Base-by-base conservation (phyloP, 2,113 vertebrate species). In the Pollachius pollachius region DNA sequence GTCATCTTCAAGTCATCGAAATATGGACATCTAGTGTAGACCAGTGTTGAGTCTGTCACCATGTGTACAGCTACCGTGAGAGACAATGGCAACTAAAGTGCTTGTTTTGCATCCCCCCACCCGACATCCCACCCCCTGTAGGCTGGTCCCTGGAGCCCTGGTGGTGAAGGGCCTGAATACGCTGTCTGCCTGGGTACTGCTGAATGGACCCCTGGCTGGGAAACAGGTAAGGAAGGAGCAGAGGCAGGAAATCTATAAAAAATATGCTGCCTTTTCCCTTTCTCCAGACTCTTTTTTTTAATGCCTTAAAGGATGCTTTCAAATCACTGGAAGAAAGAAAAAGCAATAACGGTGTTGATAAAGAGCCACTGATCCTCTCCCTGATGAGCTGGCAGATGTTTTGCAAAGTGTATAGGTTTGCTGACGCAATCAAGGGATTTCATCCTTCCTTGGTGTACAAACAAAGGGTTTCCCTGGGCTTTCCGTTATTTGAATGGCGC, bases 91-190 rank as follows among this genome's bases (percentile, higher is more conserved):
- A 68, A 58, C 48, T 71, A 61, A 76, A 80, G 65, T 76, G 71
- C 64, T 77, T 62, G 21, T 52, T 79, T 76, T 83, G 70, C 80
- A 64, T 81, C 12, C 86, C 90, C 6, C 73, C 41, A 48, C 41
- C 41, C 41, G 9, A 9, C 41, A 9, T 9, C 41, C 41, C 8
- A 12, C 12, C 41, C 41, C 41, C 41, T 13, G 41, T 48, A 92
- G 89, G 52, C 75, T 97, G 87, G 76, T 97, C 70, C 96, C 95
- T 0, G 87, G 88, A 5, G 90, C 93, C 0, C 88, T 74, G 1
- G 90, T 97, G 61, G 94, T 99, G 63, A 99, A 98, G 89, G 95
- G 92, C 19, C 95, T 99, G 57, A 98, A 98, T 82, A 96, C 95
- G 0, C 84, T 98, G 75, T 98, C 96, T 27, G 95, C 96, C 70